Base-by-base conservation (phyloP, 2,113 vertebrate genomes). In the Irena cyanogastra region DNA sequence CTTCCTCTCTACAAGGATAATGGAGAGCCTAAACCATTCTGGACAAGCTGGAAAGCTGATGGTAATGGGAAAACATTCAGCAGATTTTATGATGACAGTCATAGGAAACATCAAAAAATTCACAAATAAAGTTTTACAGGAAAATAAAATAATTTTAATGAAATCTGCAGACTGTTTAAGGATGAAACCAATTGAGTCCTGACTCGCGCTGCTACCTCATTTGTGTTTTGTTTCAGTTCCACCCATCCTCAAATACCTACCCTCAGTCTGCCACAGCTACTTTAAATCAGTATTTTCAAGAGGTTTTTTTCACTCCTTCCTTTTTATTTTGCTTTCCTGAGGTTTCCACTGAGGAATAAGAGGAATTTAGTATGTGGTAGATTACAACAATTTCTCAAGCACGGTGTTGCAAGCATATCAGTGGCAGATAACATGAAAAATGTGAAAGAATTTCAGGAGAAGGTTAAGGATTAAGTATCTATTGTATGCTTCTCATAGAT, bases 71-170 rank as follows among this genome's bases (percentile, higher is more conserved):
- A 93, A 93, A 77, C 57, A 75, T 44, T 59, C 37, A 60, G 53
- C 20, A 79, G 61, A 23, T 60, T 71, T 59, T 64, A 82, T 24
- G 33, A 84, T 1, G 1, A 87, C 68, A 77, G 63, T 30, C 71
- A 74, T 2, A n/a, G 30, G 47, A 93, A 86, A 88, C 45, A 19
- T 52, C 14, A 35, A 84, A 93, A 93, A 90, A 90, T 39, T 39
- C 54, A 90, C 50, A 91, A 91, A 83, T 30, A 74, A 84, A 61
- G 33, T 37, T 93, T 59, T 75, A 83, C 45, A 54, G 37, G 66
- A 81, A 66, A 68, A 87, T 11, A 76, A 49, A 90, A 50, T n/a
- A 0, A 74, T 63, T 74, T 77, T 77, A 81, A 94, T 87, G 80
- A 78, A 78, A 87, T 68, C 30, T 44, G 53, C 72, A 81, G 76